phyloP scores from a whole-genome alignment of 1,140 invertebrate species.

The Bilobella aurantiaca region DNA sequence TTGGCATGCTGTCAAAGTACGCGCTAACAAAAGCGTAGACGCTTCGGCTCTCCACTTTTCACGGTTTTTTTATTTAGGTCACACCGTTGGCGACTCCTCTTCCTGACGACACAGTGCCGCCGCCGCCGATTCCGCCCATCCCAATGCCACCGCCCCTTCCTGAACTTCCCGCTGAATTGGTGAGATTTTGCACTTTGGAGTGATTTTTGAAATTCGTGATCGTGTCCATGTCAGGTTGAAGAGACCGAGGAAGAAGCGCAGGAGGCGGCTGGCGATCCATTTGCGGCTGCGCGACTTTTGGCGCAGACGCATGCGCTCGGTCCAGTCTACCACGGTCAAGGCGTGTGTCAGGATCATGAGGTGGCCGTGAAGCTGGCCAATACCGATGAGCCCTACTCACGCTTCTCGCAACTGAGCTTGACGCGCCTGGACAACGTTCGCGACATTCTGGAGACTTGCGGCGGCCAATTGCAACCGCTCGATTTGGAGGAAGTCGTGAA shows the following conservation, averaged over 20 bases:
- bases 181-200: neutral
- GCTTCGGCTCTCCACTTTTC: neutral
- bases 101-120: conserved; percentile 29
- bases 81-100: conserved; percentile 25
- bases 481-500: conserved; percentile 21
- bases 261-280: conserved; percentile 16
- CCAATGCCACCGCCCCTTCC: conserved; percentile 32
- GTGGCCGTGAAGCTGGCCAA: conserved; percentile 10
- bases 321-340: conserved; percentile 20
- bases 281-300: conserved; percentile 3
- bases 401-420: conserved; percentile 23
- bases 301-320: conserved; percentile 23
- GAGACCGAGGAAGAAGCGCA: conserved; percentile 8
- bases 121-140: conserved; percentile 28
- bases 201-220: neutral
- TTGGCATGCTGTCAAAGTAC: conserved; percentile 26
- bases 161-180: conserved; percentile 15
- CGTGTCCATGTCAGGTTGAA: neutral
- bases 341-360: conserved; percentile 21
- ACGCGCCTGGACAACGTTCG: conserved; percentile 24
- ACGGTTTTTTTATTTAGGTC: neutral
- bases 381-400: neutral
- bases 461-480: conserved; percentile 21
- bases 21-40: too few relatives aligned
- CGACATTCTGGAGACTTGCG: conserved; percentile 11